Evolutionary conservation across 2,888 invertebrate species (phyloP).

Genomic region (Drosophila gaucha): DNA sequence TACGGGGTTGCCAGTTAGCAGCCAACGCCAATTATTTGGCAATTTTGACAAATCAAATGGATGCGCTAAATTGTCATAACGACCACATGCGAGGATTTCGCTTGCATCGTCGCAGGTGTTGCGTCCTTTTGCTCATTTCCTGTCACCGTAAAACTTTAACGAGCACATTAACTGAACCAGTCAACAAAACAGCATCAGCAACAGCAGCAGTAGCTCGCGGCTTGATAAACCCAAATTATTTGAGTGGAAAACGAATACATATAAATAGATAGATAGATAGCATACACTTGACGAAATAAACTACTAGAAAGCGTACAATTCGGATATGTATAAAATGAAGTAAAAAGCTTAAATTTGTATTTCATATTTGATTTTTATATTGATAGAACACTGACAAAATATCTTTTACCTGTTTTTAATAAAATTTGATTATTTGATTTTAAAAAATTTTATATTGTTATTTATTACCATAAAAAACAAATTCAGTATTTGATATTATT

Average conservation of each 20-base stretch:
- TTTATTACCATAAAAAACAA: no score
- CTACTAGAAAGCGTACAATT: neutral
- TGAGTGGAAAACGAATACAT: slow-evolving; percentile 13
- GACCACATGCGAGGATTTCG: slow-evolving; percentile 76
- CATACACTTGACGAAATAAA: slow-evolving; percentile 3
- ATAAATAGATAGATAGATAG: neutral
- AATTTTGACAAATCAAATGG: slow-evolving; percentile 76
- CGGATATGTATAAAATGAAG: no score
- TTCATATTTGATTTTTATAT: no score
- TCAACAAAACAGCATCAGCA: slow-evolving; percentile 14
- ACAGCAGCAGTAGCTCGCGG: slow-evolving; percentile 8
- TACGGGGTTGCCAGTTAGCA: slow-evolving; percentile 46
- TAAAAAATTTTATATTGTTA: no score
- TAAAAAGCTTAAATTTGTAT: no score
- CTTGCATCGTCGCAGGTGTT: slow-evolving; percentile 57
- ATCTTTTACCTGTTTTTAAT: no score
- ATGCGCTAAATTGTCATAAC: slow-evolving; percentile 77
- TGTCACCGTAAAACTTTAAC: slow-evolving; percentile 80
- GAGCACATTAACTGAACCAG: slow-evolving; percentile 71
- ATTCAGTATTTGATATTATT: no score
- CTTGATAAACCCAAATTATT: slow-evolving; percentile 39
- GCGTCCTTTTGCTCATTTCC: slow-evolving; percentile 63
- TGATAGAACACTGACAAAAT: no score
- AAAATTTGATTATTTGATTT: no score
- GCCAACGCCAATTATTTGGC: slow-evolving; percentile 77